These are phyloP conservation scores for Hippopotamyrus pictus DNA, from an alignment of 2,797 vertebrate genomes.

Conservation along the genomic window DNA sequence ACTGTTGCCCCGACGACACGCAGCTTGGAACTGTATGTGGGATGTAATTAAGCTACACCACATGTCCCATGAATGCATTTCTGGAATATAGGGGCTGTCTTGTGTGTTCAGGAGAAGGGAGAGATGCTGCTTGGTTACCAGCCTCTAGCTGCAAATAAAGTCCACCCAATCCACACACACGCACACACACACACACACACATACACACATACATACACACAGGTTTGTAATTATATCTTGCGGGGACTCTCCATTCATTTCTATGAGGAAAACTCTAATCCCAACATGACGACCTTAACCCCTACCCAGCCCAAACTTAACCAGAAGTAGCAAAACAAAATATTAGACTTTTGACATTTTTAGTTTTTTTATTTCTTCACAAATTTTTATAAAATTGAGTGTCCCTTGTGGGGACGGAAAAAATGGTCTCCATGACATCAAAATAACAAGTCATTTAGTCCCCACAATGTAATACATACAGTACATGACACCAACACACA, in stretches of 20 bases:
- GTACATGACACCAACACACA: not conserved
- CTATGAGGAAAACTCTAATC: not conserved
- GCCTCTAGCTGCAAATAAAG: constrained; percentile 17
- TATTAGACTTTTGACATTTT: not conserved
- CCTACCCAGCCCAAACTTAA: not conserved
- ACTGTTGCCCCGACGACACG: not conserved
- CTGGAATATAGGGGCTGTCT: not conserved
- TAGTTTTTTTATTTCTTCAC: not conserved
- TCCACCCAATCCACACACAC: not conserved
- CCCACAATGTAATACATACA: not conserved
- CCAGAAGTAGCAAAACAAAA: not conserved
- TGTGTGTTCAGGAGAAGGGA: not conserved
- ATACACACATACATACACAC: not conserved
- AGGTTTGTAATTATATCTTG: not conserved
- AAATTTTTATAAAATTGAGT: not conserved
- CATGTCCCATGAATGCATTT: not conserved
- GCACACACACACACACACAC: not conserved
- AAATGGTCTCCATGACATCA: not conserved
- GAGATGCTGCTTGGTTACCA: constrained; percentile 11
- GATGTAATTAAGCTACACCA: constrained; percentile 8
- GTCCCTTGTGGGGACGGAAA: not conserved
- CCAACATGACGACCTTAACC: not conserved
- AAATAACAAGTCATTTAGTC: not conserved
- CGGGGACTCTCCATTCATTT: not conserved
- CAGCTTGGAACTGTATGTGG: not conserved